Evolutionary conservation across 2,888 invertebrate genomes (phyloP).

Genomic region (Drosophila neotestacea): DNA sequence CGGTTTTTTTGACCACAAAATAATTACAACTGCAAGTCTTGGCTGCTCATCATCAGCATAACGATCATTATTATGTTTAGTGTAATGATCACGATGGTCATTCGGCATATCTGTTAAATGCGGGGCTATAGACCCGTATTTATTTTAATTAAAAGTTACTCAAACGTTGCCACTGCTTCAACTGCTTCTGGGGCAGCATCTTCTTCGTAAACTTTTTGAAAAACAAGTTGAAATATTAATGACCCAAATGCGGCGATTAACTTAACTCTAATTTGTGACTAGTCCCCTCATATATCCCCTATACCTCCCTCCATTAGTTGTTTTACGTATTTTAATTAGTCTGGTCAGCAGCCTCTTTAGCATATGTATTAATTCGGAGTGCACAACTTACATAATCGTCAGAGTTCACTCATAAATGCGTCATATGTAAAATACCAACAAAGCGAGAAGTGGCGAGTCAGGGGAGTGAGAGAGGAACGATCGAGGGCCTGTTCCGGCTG

Average conservation of each 20-base stretch:
- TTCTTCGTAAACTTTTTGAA: slow-evolving; percentile 10
- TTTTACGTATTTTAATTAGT: slow-evolving; percentile 54
- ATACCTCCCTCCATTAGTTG: background rate
- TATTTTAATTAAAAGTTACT: slow-evolving; percentile 67
- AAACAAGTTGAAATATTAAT: slow-evolving; percentile 44
- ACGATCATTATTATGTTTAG: slow-evolving; percentile 1
- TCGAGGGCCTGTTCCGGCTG: slow-evolving; percentile 48
- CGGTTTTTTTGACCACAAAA: slow-evolving; percentile 66
- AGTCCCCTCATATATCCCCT: background rate
- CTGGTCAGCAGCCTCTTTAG: slow-evolving; percentile 37
- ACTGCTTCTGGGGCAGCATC: slow-evolving; percentile 49
- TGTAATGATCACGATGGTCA: slow-evolving; percentile 6
- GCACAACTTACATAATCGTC: slow-evolving; percentile 39
- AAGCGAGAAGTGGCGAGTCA: background rate
- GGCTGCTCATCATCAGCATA: slow-evolving; percentile 18
- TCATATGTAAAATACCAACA: slow-evolving; percentile 49
- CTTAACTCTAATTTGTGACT: slow-evolving; percentile 49
- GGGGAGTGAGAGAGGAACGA: background rate
- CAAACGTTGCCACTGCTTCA: slow-evolving; percentile 40
- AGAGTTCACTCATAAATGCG: slow-evolving; percentile 42
- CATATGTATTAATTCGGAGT: slow-evolving; percentile 53
- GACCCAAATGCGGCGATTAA: slow-evolving; percentile 46
- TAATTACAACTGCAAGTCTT: slow-evolving; percentile 36
- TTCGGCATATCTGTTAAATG: slow-evolving; percentile 7
- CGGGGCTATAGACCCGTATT: slow-evolving; percentile 15